Percentiles rank a stretch among this genome's conserved stretches.
phyloP scores from a whole-genome alignment of 2,113 vertebrate genomes.

The Sterrhoptilus dennistouni region DNA sequence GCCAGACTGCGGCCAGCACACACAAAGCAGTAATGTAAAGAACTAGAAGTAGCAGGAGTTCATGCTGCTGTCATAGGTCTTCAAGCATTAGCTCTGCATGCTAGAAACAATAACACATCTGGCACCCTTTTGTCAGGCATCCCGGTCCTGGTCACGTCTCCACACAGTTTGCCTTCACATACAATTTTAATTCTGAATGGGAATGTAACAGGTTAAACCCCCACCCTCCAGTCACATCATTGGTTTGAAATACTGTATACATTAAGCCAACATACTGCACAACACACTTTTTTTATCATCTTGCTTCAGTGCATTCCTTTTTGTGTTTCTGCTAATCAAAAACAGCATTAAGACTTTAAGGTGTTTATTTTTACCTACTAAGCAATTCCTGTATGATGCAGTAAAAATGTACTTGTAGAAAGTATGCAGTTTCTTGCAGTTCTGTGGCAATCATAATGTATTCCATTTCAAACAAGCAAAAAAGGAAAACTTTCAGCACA shows the following conservation, averaged over 20 bases:
- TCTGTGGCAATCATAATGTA: background rate
- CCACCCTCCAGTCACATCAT: background rate
- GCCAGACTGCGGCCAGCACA: background rate
- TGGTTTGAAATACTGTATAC: slow-evolving; percentile 18
- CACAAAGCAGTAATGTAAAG: slow-evolving; percentile 46
- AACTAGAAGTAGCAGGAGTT: slow-evolving; percentile 47
- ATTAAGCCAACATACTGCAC: slow-evolving; percentile 50
- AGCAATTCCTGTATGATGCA: background rate
- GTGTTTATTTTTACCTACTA: slow-evolving; percentile 56
- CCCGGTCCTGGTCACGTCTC: background rate
- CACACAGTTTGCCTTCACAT: slow-evolving; percentile 58
- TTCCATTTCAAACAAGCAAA: background rate
- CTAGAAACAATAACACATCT: background rate
- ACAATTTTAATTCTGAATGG: slow-evolving; percentile 48
- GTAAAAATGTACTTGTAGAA: background rate
- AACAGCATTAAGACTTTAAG: slow-evolving; percentile 6
- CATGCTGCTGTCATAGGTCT: slow-evolving; percentile 43
- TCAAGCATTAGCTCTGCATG: slow-evolving; percentile 45
- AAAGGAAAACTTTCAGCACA: slow-evolving; percentile 7
- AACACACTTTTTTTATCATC: slow-evolving; percentile 28
- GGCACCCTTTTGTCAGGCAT: slow-evolving; percentile 49
- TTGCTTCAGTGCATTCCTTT: slow-evolving; percentile 64
- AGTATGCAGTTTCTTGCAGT: background rate
- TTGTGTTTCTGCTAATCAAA: slow-evolving; percentile 47
- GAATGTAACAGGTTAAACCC: slow-evolving; percentile 8